These are phyloP conservation scores for Loxodonta africana DNA, from an alignment of 2,113 vertebrate species.

Conservation along the genomic window DNA sequence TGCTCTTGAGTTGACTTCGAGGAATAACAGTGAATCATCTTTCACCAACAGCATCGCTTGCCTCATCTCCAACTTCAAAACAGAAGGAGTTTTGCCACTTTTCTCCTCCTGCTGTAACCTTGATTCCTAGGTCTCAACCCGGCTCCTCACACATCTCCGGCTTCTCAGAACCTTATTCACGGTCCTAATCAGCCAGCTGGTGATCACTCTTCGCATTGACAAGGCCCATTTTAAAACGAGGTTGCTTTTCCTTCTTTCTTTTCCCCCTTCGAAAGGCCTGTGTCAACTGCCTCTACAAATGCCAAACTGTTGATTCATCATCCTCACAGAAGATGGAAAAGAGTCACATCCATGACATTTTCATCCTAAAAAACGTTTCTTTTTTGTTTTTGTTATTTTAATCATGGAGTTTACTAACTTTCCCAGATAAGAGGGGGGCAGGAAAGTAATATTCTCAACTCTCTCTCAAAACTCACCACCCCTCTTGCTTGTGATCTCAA, in stretches of 20 bases:
- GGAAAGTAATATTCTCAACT: not conserved
- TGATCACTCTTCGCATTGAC: conserved; percentile 55
- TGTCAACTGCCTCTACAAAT: conserved; percentile 44
- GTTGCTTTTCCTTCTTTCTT: not conserved
- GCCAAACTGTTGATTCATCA: not conserved
- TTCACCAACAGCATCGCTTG: not conserved
- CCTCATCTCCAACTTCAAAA: not conserved
- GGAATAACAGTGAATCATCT: not conserved
- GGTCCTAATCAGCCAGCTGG: not conserved
- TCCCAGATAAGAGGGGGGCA: not conserved
- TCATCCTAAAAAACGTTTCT: not conserved
- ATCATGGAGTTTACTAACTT: not conserved
- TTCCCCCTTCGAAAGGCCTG: not conserved
- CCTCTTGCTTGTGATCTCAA: not conserved
- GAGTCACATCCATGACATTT: not conserved
- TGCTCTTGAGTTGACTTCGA: not conserved
- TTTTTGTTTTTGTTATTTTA: not conserved
- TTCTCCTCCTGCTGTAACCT: not conserved
- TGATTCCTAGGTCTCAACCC: not conserved
- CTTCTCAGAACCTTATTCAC: not conserved
- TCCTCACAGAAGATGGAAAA: not conserved
- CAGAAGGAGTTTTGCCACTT: not conserved
- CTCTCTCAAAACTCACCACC: not conserved
- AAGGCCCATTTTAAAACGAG: not conserved
- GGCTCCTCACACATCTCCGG: not conserved